A percentile compares a stretch with the other conserved stretches of the same genome.
Evolutionary conservation across 1,140 invertebrate genomes (phyloP).

Genomic region (Brachionus paranguensis): DNA sequence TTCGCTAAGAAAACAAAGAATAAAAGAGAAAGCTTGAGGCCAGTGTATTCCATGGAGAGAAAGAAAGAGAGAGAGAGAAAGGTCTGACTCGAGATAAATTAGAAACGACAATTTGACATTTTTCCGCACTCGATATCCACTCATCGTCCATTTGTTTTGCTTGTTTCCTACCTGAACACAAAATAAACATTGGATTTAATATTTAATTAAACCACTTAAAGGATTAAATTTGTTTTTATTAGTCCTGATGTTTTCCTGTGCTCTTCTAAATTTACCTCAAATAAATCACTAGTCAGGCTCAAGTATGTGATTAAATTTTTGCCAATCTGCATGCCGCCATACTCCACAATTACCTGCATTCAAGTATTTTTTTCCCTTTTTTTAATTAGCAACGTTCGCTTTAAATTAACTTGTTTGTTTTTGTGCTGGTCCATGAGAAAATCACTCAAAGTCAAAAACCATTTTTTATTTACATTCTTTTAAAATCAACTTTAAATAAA

Average conservation of each 20-base stretch:
- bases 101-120: background rate
- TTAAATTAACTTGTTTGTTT: background rate
- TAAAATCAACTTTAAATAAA: too few species aligned
- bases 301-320: background rate
- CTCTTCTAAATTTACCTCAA: background rate
- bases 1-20: background rate
- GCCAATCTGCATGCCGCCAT: background rate
- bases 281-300: conserved; percentile 5
- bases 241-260: conserved; percentile 24
- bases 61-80: background rate
- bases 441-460: background rate
- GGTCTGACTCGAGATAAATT: background rate
- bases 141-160: conserved; percentile 6
- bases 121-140: background rate
- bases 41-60: background rate
- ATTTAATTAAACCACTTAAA: conserved; percentile 28
- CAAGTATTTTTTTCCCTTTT: background rate
- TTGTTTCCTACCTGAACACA: conserved; percentile 22
- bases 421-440: background rate
- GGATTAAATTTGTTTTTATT: conserved; percentile 19
- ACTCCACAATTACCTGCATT: background rate
- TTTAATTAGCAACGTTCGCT: background rate
- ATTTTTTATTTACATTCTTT: background rate
- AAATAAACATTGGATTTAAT: conserved; percentile 27
- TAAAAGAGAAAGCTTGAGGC: background rate